These are phyloP conservation scores for Diphyllodes magnificus DNA, from an alignment of 2,113 vertebrate species.

Conservation along the genomic window DNA sequence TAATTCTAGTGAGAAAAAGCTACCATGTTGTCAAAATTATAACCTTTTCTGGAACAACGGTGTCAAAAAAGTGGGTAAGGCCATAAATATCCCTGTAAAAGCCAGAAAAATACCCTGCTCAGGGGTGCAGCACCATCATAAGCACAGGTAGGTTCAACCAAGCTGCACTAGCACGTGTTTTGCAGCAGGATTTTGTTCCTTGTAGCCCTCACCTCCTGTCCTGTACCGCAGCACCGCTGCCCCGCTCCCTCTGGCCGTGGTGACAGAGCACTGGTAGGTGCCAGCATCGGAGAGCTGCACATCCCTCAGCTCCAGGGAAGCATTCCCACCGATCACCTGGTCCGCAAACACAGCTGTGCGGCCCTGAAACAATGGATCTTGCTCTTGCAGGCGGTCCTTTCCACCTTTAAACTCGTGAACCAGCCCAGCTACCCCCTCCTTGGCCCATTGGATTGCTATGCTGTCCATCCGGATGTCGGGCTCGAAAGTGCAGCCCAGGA, in stretches of 20 bases:
- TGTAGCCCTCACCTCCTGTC: constrained; percentile 64
- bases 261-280: constrained; percentile 60
- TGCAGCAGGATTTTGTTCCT: neutral
- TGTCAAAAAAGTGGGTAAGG: neutral
- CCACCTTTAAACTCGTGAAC: constrained; percentile 65
- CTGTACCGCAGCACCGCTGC: constrained; percentile 50
- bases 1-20: neutral
- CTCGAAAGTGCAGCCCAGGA: constrained; percentile 67
- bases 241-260: constrained; percentile 63
- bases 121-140: neutral
- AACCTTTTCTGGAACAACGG: neutral
- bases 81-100: neutral
- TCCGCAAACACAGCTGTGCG: constrained; percentile 39
- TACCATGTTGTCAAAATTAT: neutral
- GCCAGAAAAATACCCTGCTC: neutral
- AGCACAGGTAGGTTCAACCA: rapidly evolving
- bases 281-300: constrained; percentile 61
- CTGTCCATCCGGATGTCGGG: constrained; percentile 29
- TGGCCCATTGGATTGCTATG: constrained; percentile 67
- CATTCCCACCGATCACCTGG: constrained; percentile 60
- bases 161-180: rapidly evolving
- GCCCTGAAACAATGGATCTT: constrained; percentile 36
- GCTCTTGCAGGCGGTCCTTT: constrained; percentile 51
- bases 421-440: constrained; percentile 37
- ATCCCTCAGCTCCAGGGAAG: constrained; percentile 64